These are phyloP conservation scores for Branchinecta lindahli DNA, from an alignment of 1,140 invertebrate species.

Conservation along the genomic window DNA sequence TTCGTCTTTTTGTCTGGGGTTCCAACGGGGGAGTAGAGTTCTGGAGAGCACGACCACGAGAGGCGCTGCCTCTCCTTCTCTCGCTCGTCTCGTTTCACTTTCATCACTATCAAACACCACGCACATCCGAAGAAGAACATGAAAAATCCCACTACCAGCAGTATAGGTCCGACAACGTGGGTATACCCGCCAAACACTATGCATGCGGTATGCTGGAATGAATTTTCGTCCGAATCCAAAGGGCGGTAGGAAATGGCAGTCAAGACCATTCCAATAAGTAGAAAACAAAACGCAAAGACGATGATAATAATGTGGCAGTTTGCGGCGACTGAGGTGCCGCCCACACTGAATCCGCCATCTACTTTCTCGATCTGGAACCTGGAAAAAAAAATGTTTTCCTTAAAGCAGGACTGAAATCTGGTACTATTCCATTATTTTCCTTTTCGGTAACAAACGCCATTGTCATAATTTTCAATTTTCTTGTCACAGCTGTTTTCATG, in stretches of 20 bases:
- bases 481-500: too few species aligned
- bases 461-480: too few species aligned
- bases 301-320: slow-evolving; percentile 25
- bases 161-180: slow-evolving; percentile 16
- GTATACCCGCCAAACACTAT: slow-evolving; percentile 8
- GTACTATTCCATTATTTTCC: too few species aligned
- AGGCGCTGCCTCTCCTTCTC: neutral
- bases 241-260: slow-evolving; percentile 23
- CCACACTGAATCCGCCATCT: slow-evolving; percentile 25
- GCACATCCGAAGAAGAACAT: slow-evolving; percentile 17
- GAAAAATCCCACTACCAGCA: slow-evolving; percentile 11
- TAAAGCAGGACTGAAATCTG: too few species aligned
- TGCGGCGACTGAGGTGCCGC: slow-evolving; percentile 23
- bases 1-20: neutral
- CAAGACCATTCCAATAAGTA: slow-evolving; percentile 25
- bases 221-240: neutral
- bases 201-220: neutral
- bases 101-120: slow-evolving; percentile 1
- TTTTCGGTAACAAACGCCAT: too few species aligned
- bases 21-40: neutral
- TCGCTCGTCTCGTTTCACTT: slow-evolving; percentile 3
- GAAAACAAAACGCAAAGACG: slow-evolving; percentile 25
- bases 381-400: neutral
- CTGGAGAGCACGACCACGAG: neutral
- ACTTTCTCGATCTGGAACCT: neutral